phyloP scores from a whole-genome alignment of 2,888 invertebrate genomes.

The Horisme vitalbata region DNA sequence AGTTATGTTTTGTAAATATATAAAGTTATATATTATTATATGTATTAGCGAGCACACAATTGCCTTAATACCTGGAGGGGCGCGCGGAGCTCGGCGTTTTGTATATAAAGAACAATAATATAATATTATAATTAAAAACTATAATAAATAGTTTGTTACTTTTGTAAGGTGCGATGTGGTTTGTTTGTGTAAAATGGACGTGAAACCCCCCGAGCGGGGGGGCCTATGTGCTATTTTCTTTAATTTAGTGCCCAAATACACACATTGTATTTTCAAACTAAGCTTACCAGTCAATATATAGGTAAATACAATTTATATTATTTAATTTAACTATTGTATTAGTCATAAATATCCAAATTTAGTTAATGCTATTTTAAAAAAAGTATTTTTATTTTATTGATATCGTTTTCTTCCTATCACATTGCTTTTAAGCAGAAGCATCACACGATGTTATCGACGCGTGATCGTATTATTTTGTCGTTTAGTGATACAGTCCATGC shows the following conservation, averaged over 20 bases:
- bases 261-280: slow-evolving; percentile 75
- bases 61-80: slow-evolving; percentile 63
- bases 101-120: slow-evolving; percentile 78
- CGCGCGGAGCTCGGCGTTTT: slow-evolving; percentile 66
- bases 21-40: slow-evolving; percentile 61
- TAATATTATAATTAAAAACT: slow-evolving; percentile 55
- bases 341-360: slow-evolving; percentile 83
- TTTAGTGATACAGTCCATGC: slow-evolving; percentile 48
- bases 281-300: slow-evolving; percentile 79
- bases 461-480: slow-evolving; percentile 51
- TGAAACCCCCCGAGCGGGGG: slow-evolving; percentile 47
- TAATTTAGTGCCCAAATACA: slow-evolving; percentile 74
- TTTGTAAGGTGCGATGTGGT: slow-evolving; percentile 71
- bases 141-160: slow-evolving; percentile 76
- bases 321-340: slow-evolving; percentile 80
- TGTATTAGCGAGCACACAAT: slow-evolving; percentile 65
- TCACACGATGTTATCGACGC: slow-evolving; percentile 70
- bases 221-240: slow-evolving; percentile 72
- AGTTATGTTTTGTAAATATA: slow-evolving; percentile 76
- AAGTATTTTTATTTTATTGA: slow-evolving; percentile 62
- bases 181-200: slow-evolving; percentile 62
- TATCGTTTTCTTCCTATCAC: slow-evolving; percentile 63
- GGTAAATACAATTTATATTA: slow-evolving; percentile 78
- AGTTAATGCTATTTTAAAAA: slow-evolving; percentile 75
- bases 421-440: slow-evolving; percentile 70